Evolutionary conservation across 2,888 invertebrate genomes (phyloP), one percentile per base, ranked within the genome.

Genomic region (Papilio elwesi): DNA sequence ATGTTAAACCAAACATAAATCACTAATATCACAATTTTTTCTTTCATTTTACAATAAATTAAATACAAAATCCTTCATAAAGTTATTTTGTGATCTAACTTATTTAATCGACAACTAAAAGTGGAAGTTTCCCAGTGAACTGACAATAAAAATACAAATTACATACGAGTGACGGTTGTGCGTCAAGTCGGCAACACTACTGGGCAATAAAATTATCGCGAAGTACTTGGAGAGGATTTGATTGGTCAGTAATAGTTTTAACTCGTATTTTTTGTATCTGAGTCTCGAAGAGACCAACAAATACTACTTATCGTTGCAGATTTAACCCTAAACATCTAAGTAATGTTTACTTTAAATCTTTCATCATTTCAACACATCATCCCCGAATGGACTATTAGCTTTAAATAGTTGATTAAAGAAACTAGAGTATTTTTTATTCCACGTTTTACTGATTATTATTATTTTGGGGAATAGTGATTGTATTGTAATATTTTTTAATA

Each of bases 41-140:
- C 76, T 74, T 77, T 78, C 82, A 84, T 84, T 75, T 75, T 53
- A 38, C 57, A 59, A 43, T 16, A 36, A 52, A 64, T 64, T n/a
- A 16, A 43, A 47, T 12, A 52, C 53, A 52, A 10, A n/a, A 48
- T 47, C n/a, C 47, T 64, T 53, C n/a, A 63, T 64, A 64, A 70
- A 64, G 57, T 65, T 26, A 12, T 11, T 15, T 43, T 49, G 12
- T 70, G 49, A 47, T 52, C 10, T 0, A 47, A 63, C n/a, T 69
- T 9, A 6, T n/a, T 5, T 16, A 57, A 57, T 12, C 38, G 16
- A n/a, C 12, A 26, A 10, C 26, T 7, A 36, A 47, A 55, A 57
- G 10, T 57, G 43, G 64, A 49, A 70, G 64, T 65, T 64, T 57
- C 9, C 65, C 64, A 49, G 55, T 49, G 64, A 38, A 70, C 66